Evolutionary conservation across 53 echinoderm and acorn worm genomes (phyloP).

Genomic region (Pentamera pediparva): DNA sequence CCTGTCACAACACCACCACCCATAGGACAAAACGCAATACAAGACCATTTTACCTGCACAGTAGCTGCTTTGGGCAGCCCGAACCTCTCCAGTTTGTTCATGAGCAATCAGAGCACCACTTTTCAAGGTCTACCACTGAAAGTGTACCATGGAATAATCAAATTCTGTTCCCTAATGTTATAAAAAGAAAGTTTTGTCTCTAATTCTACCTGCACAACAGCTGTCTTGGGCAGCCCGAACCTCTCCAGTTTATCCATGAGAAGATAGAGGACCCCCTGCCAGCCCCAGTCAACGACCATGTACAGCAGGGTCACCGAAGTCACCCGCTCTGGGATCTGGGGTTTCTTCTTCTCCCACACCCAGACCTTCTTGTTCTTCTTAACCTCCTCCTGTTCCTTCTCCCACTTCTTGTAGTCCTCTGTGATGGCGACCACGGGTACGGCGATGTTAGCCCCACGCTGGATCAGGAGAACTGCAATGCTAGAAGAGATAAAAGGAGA

Average conservation of each 20-base stretch:
- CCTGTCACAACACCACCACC: too few species aligned
- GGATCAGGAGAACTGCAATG: constrained; percentile 13
- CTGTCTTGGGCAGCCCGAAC: constrained; percentile 30
- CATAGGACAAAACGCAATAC: too few species aligned
- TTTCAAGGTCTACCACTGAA: too few species aligned
- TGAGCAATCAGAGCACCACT: constrained; percentile 74
- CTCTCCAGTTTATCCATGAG: constrained; percentile 77
- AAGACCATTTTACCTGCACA: constrained; percentile 14
- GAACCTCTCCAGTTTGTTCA: constrained; percentile 70
- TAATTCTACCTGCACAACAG: constrained; percentile 7
- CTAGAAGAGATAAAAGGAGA: not conserved
- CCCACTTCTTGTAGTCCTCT: constrained; percentile 21
- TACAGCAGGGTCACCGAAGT: constrained; percentile 52
- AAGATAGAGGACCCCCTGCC: constrained; percentile 90
- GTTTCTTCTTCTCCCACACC: constrained; percentile 61
- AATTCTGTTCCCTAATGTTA: too few species aligned
- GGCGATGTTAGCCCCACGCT: constrained; percentile 11
- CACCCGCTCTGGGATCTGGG: constrained; percentile 6
- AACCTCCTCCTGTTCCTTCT: constrained; percentile 26
- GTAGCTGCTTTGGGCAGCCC: not conserved
- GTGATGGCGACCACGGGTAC: not conserved
- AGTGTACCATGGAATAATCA: too few species aligned
- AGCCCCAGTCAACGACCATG: constrained; percentile 61
- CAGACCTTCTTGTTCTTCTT: constrained; percentile 41
- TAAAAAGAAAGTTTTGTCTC: too few species aligned